Conservation (phyloP, 64 coral and sea anemone species). For the Montipora efflorescens region DNA sequence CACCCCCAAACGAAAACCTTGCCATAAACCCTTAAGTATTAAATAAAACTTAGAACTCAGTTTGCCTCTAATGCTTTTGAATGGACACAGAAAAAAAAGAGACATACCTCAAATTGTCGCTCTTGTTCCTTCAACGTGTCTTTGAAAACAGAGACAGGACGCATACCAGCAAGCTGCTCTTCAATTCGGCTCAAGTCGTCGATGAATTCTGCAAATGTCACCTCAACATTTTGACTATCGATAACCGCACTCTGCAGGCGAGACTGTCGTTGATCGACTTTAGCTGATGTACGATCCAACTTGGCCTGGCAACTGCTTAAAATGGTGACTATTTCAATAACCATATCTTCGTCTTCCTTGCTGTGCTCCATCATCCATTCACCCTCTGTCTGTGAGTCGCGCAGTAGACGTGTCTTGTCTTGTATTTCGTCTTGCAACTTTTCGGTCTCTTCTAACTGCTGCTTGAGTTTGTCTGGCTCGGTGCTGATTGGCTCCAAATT, state of each 20-base stretch:
- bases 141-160: conserved; percentile 82
- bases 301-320: conserved; percentile 84
- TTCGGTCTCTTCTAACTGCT: conserved; percentile 83
- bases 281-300: conserved; percentile 72
- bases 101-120: conserved; percentile 81
- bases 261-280: conserved; percentile 76
- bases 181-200: conserved; percentile 92
- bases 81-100: neutral
- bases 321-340: conserved; percentile 81
- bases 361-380: conserved; percentile 84
- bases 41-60: no score
- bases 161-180: conserved; percentile 86
- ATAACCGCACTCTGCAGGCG: conserved; percentile 78
- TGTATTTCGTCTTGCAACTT: conserved; percentile 73
- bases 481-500: conserved; percentile 91
- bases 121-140: conserved; percentile 95
- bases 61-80: neutral
- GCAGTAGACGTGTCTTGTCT: conserved; percentile 86
- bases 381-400: conserved; percentile 78
- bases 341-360: conserved; percentile 80
- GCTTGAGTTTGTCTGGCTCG: conserved; percentile 84
- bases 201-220: conserved; percentile 86
- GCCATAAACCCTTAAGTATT: no score
- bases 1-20: no score
- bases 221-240: conserved; percentile 84